Percentiles rank a stretch among this genome's conserved stretches.
Conservation (phyloP, 2,113 vertebrate species). For the Gambusia affinis region DNA sequence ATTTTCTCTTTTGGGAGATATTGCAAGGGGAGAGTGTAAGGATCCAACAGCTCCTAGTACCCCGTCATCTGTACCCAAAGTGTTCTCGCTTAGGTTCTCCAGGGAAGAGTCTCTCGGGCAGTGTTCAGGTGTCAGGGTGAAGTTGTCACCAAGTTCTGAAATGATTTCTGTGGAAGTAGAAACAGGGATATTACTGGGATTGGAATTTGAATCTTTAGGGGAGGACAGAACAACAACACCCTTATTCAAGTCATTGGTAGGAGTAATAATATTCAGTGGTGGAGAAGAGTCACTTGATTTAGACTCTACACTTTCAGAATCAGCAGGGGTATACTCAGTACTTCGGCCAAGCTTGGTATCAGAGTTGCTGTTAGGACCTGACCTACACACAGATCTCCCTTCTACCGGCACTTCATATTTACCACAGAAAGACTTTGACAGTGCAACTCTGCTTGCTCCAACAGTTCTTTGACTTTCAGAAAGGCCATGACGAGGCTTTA, state of each 20-base stretch:
- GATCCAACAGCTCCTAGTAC: slow-evolving; percentile 65
- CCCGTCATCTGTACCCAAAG: slow-evolving; percentile 74
- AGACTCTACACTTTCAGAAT: slow-evolving; percentile 30
- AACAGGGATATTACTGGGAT: slow-evolving; percentile 82
- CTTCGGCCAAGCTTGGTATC: slow-evolving; percentile 71
- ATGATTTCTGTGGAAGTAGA: slow-evolving; percentile 71
- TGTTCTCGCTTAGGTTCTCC: slow-evolving; percentile 81
- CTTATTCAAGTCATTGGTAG: slow-evolving; percentile 84
- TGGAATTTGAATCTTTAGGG: slow-evolving; percentile 77
- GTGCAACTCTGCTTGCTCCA: slow-evolving; percentile 52
- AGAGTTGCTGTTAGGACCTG: slow-evolving; percentile 37
- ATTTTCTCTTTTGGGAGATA: slow-evolving; percentile 85
- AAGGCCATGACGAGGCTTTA: slow-evolving; percentile 62
- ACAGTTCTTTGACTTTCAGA: slow-evolving; percentile 49
- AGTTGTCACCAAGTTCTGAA: slow-evolving; percentile 76
- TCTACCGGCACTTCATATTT: slow-evolving; percentile 43
- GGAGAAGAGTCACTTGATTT: slow-evolving; percentile 45
- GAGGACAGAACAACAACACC: slow-evolving; percentile 77
- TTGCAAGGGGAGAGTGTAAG: slow-evolving; percentile 77
- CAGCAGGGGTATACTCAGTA: slow-evolving; percentile 65
- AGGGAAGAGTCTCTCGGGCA: slow-evolving; percentile 74
- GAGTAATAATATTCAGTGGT: slow-evolving; percentile 56
- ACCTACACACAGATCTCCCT: slow-evolving; percentile 33
- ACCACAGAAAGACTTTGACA: slow-evolving; percentile 60
- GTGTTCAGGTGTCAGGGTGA: slow-evolving; percentile 69